Percentiles rank a stretch among this genome's conserved stretches.
Conservation (phyloP, 2,888 invertebrate genomes). For the Drosophila paranaensis region DNA sequence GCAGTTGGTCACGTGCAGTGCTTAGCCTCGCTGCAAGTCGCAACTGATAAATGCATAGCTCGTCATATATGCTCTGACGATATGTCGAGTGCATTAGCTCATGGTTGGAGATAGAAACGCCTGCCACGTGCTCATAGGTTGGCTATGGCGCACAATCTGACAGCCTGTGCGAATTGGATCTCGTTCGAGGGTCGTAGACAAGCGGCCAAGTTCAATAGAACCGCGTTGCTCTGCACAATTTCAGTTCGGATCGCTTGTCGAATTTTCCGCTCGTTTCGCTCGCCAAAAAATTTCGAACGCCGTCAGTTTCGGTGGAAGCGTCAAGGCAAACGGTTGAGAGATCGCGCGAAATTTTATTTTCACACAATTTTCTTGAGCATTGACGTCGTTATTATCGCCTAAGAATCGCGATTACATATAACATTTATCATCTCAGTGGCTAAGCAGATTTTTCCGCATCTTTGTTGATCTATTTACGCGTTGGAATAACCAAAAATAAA, state of each 20-base stretch:
- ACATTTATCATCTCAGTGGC: not conserved
- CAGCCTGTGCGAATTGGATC: not conserved
- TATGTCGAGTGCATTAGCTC: conserved; percentile 8
- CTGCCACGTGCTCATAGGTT: conserved; percentile 19
- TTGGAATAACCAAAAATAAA: conserved; percentile 2
- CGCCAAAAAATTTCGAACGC: conserved; percentile 33
- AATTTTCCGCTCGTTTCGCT: conserved; percentile 53
- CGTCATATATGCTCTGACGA: conserved; percentile 10
- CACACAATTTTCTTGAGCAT: conserved; percentile 13
- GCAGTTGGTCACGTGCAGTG: conserved; percentile 32
- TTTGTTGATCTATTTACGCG: conserved; percentile 7
- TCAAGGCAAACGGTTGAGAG: conserved; percentile 69
- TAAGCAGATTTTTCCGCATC: conserved; percentile 57
- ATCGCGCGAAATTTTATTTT: conserved; percentile 31
- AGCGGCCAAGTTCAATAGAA: conserved; percentile 19
- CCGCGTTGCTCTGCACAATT: not conserved
- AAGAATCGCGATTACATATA: conserved; percentile 35
- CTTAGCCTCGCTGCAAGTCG: conserved; percentile 19
- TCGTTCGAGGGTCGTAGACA: conserved; percentile 1
- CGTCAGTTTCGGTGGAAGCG: conserved; percentile 71
- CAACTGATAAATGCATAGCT: conserved; percentile 32
- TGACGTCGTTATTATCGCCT: conserved; percentile 54
- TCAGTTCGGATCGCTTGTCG: conserved; percentile 21
- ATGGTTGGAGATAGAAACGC: conserved; percentile 16
- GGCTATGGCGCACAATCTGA: conserved; percentile 1